Percentiles rank a stretch among this genome's conserved stretches.
Conservation (phyloP, 2,113 vertebrate species). For the Nibea albiflora region DNA sequence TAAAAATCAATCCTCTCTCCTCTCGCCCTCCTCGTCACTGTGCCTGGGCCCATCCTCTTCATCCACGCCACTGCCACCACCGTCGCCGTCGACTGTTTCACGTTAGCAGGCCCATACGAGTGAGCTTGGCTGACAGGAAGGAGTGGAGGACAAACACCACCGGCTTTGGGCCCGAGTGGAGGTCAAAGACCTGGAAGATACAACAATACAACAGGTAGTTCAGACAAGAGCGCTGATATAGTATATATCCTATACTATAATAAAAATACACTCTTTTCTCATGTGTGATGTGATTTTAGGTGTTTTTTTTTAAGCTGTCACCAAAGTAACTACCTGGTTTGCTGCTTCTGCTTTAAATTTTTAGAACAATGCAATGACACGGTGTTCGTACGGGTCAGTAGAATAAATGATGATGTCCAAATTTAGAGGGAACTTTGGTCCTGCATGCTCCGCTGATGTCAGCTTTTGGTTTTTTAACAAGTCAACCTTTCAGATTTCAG, state of each 20-base stretch:
- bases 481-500: not conserved
- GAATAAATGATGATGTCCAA: not conserved
- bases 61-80: not conserved
- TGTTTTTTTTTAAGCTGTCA: no score
- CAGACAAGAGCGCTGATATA: no score
- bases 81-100: constrained; percentile 63
- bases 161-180: constrained; percentile 93
- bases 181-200: constrained; percentile 88
- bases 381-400: not conserved
- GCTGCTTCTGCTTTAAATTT: not conserved
- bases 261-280: no score
- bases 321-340: no score
- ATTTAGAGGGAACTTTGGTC: not conserved
- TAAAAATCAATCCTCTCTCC: not conserved
- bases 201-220: no score
- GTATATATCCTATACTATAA: no score
- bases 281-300: no score
- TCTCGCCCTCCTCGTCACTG: not conserved
- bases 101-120: constrained; percentile 94
- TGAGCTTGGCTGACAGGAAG: constrained; percentile 97
- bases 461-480: not conserved
- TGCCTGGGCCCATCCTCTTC: not conserved
- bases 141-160: constrained; percentile 96
- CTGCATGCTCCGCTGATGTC: not conserved
- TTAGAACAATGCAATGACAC: not conserved